These are phyloP conservation scores for Atta colombica DNA, from an alignment of 1,140 invertebrate species.

Conservation along the genomic window DNA sequence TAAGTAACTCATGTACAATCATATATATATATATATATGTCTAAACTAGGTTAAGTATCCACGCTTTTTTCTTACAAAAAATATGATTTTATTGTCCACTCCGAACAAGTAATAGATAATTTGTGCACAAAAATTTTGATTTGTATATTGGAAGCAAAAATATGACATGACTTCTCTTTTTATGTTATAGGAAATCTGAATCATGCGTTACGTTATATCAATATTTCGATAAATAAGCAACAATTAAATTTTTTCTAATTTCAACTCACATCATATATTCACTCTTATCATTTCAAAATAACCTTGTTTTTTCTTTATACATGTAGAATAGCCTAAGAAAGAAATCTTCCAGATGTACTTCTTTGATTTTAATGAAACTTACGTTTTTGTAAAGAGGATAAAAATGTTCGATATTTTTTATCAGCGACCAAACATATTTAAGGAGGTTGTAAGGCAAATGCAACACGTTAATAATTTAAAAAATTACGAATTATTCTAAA, in stretches of 20 bases:
- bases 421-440: no score
- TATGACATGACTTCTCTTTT: conserved; percentile 31
- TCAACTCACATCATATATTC: conserved; percentile 15
- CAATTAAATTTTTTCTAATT: conserved; percentile 6
- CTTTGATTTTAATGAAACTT: no score
- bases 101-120: conserved; percentile 60
- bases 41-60: conserved; percentile 68
- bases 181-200: conserved; percentile 40
- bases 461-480: no score
- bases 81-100: conserved; percentile 74
- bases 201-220: not conserved
- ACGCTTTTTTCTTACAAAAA: conserved; percentile 69
- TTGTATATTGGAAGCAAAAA: conserved; percentile 46
- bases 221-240: conserved; percentile 15
- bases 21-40: conserved; percentile 11
- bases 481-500: no score
- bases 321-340: conserved; percentile 19
- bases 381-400: no score
- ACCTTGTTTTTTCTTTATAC: not conserved
- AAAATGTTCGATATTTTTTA: no score
- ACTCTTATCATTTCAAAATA: not conserved
- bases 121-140: conserved; percentile 19
- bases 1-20: conserved; percentile 74
- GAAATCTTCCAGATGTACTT: no score
- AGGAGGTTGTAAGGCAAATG: no score